Base-by-base conservation (phyloP, 2,888 invertebrate genomes). In the Agonopterix alstromeriana region DNA sequence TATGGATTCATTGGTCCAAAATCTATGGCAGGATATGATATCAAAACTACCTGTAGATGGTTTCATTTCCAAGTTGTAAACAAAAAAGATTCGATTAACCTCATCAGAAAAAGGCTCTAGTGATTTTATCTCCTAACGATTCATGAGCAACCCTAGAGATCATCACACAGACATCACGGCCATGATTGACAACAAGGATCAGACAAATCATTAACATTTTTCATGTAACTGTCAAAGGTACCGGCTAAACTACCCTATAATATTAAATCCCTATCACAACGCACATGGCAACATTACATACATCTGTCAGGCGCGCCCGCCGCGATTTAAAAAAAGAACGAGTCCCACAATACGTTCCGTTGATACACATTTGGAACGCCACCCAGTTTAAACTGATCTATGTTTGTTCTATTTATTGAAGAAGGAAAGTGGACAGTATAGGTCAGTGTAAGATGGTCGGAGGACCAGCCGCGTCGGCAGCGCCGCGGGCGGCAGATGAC, bases 401-500 rank as follows among this genome's bases (percentile, higher is more conserved):
- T 38, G 35, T 27, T 47, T 10, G 38, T n/a, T 45, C 14, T 42
- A 45, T 36, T 7, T 38, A 42, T 14, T 17, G 42, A 11, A 9
- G 17, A 27, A 35, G 40, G 38, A 5, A 8, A 36, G 42, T 47
- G 47, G 46, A 38, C n/a, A 7, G 10, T 44, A 41, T 47, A 12
- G 63, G 48, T 61, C 65, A 50, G 9, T 49, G 58, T 53, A 58
- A 9, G 46, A 10, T 63, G 64, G 70, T 36, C 48, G 48, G 3
- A n/a, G 45, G 51, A 46, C 41, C 50, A 50, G 60, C 61, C 63
- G 71, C 71, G 73, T 73, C 74, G 69, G 72, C 77, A 75, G 73
- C 81, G 79, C 83, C 82, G 75, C 81, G 70, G 83, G 87, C 85
- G 84, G 85, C 85, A 84, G 86, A 87, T 84, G 85, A 83, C 85